A percentile compares a stretch with the other conserved stretches of the same genome.
Conservation (phyloP, 2,888 invertebrate genomes). For the Acrobasis suavella region DNA sequence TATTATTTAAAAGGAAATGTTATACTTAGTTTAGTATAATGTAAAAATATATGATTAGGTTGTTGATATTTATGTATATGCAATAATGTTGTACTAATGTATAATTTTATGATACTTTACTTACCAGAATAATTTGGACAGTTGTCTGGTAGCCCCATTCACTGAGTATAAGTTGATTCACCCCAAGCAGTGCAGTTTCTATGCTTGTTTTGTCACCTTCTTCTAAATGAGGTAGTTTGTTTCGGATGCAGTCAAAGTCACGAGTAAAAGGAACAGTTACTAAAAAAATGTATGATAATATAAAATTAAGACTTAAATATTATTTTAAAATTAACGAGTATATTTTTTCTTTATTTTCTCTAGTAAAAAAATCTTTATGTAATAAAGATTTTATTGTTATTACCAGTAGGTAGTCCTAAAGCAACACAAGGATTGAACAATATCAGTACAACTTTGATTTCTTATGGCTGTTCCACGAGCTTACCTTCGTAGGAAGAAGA, state of each 20-base stretch:
- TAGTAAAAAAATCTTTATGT: no score
- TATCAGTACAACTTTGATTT: background rate
- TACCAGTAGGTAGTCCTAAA: no score
- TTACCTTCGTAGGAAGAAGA: conserved; percentile 73
- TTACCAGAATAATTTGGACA: conserved; percentile 85
- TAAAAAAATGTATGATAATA: conserved; percentile 39
- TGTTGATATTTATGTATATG: no score
- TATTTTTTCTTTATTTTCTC: no score
- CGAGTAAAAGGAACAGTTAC: conserved; percentile 93
- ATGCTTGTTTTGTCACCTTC: conserved; percentile 94
- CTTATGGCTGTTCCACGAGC: background rate
- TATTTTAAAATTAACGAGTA: no score
- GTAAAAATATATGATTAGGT: no score
- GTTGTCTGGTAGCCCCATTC: conserved; percentile 96
- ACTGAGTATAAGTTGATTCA: conserved; percentile 89
- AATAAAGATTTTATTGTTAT: no score
- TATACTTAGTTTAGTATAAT: no score
- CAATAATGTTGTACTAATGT: no score
- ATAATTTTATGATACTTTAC: background rate
- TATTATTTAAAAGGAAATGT: no score
- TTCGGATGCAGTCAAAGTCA: conserved; percentile 91
- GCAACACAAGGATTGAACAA: no score
- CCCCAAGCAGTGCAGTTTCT: conserved; percentile 89
- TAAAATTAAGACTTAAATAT: no score
- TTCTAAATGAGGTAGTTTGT: conserved; percentile 88